Evolutionary conservation across 2,888 invertebrate genomes (phyloP).

Genomic region (Sialis lutaria): DNA sequence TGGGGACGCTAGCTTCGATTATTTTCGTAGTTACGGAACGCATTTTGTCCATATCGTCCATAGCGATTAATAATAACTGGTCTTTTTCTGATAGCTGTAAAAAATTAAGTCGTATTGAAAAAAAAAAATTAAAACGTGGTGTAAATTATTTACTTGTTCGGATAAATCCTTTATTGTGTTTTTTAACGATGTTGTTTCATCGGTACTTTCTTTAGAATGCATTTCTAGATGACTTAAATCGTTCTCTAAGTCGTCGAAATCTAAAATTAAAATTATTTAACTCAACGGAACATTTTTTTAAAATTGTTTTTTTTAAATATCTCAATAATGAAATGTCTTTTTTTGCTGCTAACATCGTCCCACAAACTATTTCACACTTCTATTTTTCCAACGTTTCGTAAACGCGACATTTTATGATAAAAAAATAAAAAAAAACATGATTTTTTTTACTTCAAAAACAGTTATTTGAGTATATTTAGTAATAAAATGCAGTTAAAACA

Average conservation of each 20-base stretch:
- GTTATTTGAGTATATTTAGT: too few relatives aligned
- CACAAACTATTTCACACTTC: neutral
- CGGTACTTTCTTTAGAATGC: constrained; percentile 18
- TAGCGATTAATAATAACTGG: constrained; percentile 36
- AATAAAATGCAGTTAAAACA: too few relatives aligned
- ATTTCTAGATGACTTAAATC: constrained; percentile 9
- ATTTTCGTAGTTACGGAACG: constrained; percentile 36
- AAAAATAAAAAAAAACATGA: neutral
- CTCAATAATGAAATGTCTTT: too few relatives aligned
- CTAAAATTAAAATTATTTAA: constrained; percentile 15
- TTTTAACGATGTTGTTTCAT: neutral
- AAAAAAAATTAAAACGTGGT: constrained; percentile 12
- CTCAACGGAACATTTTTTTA: neutral
- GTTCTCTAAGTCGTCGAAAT: constrained; percentile 31
- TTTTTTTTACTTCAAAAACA: too few relatives aligned
- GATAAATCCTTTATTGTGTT: neutral
- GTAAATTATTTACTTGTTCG: neutral
- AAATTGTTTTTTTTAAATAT: neutral
- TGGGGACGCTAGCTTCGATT: constrained; percentile 23
- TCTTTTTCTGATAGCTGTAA: constrained; percentile 41
- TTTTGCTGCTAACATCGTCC: too few relatives aligned
- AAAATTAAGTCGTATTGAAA: constrained; percentile 20
- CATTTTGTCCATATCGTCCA: constrained; percentile 41
- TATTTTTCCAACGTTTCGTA: neutral
- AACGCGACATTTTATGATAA: neutral